Base-by-base conservation (phyloP, 2,797 vertebrate species). In the Orientallactaga sibirica region DNA sequence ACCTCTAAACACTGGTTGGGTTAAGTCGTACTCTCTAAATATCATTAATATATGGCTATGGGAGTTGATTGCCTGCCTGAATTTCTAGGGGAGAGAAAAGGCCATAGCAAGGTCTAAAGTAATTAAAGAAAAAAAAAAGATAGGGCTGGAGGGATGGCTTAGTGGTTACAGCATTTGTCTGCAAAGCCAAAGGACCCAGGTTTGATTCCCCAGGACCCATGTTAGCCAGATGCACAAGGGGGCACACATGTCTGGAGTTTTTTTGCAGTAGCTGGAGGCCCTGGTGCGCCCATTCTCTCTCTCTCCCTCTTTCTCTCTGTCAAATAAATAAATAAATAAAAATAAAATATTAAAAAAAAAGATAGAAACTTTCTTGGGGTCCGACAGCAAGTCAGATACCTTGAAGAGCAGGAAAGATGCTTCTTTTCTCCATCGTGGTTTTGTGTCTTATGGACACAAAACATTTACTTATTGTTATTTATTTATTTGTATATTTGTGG, bases 391-490 rank as follows among this genome's bases (percentile, higher is more conserved):
- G 29, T 62, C 74, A 82, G 88, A 84, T 11, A n/a, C 22, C 10
- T 27, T 52, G 41, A 81, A 86, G 20, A 68, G 19, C 19, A 48
- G 5, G 9, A 73, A 29, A 0, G 10, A 41, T 0, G 0, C 73
- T 86, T 91, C 25, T 66, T 37, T 37, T 70, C 15, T 43, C 75
- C 52, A 33, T 37, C 9, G 64, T 48, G 10, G 48, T 48, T 48
- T 48, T 79, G 29, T 18, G 20, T 20, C 25, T 19, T 48, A 20
- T 22, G 66, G 71, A 92, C 43, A 85, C 11, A 74, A 86, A 86
- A 41, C 2, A 25, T 0, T 66, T 11, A 78, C 52, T n/a, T 33
- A 33, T 5, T 76, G 4, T 14, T n/a, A 15, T 41, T 15, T 18
- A 16, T 62, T 62, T 62, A 22, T 62, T 62, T 62, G 20, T 62